Percentiles rank a stretch among this genome's conserved stretches.
Evolutionary conservation across 2,888 invertebrate species (phyloP).

Genomic region (Chrysolina haemoptera): DNA sequence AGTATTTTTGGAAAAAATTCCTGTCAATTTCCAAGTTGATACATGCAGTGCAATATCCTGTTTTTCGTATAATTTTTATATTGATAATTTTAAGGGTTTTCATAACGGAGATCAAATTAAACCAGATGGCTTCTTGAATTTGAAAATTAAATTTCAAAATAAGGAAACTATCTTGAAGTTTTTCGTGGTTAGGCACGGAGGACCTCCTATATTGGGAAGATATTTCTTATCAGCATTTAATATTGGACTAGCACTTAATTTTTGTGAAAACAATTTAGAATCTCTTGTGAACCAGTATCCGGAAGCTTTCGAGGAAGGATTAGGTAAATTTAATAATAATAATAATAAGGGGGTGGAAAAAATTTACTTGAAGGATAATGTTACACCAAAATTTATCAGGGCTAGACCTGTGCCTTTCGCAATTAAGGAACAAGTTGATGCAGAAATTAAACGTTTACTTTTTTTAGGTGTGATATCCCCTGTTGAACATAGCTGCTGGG

Average conservation of each 20-base stretch:
- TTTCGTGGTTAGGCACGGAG: constrained; percentile 15
- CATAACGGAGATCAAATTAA: not conserved
- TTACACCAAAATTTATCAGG: constrained; percentile 31
- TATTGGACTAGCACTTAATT: constrained; percentile 21
- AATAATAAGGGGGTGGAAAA: constrained; percentile 31
- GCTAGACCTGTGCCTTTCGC: too few species aligned
- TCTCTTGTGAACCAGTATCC: constrained; percentile 28
- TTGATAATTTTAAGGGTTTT: not conserved
- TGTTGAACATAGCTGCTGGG: constrained; percentile 38
- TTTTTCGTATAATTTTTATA: too few species aligned
- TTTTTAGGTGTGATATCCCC: constrained; percentile 39
- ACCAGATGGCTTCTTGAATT: not conserved
- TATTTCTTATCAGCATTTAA: constrained; percentile 26
- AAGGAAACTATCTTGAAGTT: not conserved
- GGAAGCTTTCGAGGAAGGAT: constrained; percentile 33
- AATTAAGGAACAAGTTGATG: too few species aligned
- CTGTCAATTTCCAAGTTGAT: too few species aligned
- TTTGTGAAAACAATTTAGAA: constrained; percentile 23
- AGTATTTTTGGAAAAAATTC: too few species aligned
- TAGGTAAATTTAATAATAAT: constrained; percentile 41
- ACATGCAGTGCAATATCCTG: too few species aligned
- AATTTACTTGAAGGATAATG: too few species aligned
- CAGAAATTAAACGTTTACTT: constrained; percentile 35
- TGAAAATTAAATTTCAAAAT: not conserved
- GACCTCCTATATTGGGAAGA: constrained; percentile 31